Base-by-base conservation (phyloP, 2,113 vertebrate genomes). In the Helogale parvula region DNA sequence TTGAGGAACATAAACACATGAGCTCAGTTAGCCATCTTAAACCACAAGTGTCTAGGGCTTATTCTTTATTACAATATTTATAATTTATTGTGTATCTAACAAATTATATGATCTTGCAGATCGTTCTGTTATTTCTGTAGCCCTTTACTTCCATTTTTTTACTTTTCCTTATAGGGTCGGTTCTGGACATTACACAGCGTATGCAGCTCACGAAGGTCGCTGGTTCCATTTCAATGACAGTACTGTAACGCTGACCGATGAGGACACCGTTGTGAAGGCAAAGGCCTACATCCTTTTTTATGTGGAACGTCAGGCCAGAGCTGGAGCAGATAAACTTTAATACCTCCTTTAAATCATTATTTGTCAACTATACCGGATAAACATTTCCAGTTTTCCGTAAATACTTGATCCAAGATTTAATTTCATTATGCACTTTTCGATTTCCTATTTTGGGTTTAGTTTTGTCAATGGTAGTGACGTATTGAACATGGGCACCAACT, bases 171-270 rank as follows among this genome's bases (percentile, higher is more conserved):
- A 27, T 98, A 99, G 99, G 47, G 99, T 99, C 2, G 99, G 99
- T 96, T 99, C 99, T 0, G 99, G 99, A 80, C 99, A 99, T 98
- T 99, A 99, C 96, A 99, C 99, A 0, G 99, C 99, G 0, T 99
- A 99, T 0, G 99, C 99, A 29, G 98, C 99, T 35, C 99, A 99
- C 0, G 99, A 99, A 96, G 99, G 99, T 57, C 98, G 98, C 92
- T 99, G 99, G 99, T 99, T 99, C 99, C 99, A 99, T 96, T 99
- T 99, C 98, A 99, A 99, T 2, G 99, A 99, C 99, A 99, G 99
- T 97, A 99, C 99, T 52, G 99, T 99, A 74, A 99, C 99, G 33
- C 96, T 99, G 98, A 99, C 99, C 0, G 99, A 98, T 0, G 99
- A 99, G 96, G 99, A 99, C 92, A 98, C 99, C 0, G 99, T 99